Base-by-base conservation (phyloP, 2,888 invertebrate genomes). In the Proisotoma minuta region DNA sequence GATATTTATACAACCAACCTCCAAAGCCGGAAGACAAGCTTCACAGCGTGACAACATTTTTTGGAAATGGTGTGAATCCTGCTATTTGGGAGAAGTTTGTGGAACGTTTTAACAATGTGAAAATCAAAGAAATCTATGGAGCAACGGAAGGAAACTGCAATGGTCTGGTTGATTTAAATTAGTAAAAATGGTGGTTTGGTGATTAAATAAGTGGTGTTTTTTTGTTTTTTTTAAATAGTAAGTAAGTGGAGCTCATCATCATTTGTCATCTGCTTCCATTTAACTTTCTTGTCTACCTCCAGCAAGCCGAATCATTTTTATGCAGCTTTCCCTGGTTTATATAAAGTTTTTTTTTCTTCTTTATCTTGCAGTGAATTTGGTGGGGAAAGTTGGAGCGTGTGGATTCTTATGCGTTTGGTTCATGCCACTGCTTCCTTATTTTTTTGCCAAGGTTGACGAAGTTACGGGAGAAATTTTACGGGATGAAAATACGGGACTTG, bases 71-170 rank as follows among this genome's bases (percentile, higher is more conserved):
- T 0, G 80, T 98, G 60, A 82, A 96, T 62, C 91, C 94, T 0
- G 91, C 91, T 82, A 93, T 97, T 72, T 98, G 97, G 97, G 81
- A 81, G 1, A 87, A 91, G 72, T 97, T 97, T 76, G 84, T 91
- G 4, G 83, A 87, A 28, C 83, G 97, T 48, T 97, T 96, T 76
- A 85, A 87, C 57, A 90, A 98, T 60, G 80, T 85, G 28, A 80
- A 84, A 68, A 89, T 98, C 22, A 87, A 87, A 0, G 97, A 98
- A 78, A 92, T 98, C 78, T 98, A 98, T 76, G 97, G 97, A 1
- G 93, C 96, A 2, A 97, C 97, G 0, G 97, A 98, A 80, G 97
- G 97, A 72, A 99, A 98, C 77, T 95, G 96, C 28, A 98, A 94
- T 77, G n/a, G n/a, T n/a, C n/a, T n/a, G n/a, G 91, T 98, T 62